Percentiles rank a stretch among this genome's conserved stretches.
phyloP scores from a whole-genome alignment of 2,797 vertebrate species.

The Synaphobranchus kaupii region DNA sequence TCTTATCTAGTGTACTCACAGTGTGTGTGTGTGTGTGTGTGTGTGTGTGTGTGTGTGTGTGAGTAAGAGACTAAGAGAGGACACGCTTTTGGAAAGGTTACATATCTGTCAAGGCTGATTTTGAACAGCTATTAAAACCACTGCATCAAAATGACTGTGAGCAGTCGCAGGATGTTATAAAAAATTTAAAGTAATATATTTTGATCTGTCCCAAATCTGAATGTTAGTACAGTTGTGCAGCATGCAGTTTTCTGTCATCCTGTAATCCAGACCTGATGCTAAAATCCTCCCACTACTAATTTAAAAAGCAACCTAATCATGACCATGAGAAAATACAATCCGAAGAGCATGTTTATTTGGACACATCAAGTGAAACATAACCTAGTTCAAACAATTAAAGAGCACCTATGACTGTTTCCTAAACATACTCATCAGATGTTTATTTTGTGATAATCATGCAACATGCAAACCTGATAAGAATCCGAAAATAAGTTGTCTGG shows the following conservation, averaged over 20 bases:
- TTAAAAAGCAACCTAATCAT: conserved; percentile 8
- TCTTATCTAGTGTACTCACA: no score
- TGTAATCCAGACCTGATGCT: conserved; percentile 31
- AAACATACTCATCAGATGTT: background rate
- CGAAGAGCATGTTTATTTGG: background rate
- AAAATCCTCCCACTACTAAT: conserved; percentile 26
- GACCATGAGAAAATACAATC: background rate
- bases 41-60: conserved; percentile 25
- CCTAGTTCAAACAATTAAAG: background rate
- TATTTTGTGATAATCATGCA: background rate
- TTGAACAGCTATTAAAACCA: conserved; percentile 15
- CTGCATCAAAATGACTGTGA: conserved; percentile 1
- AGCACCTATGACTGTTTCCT: background rate
- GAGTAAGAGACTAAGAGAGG: background rate
- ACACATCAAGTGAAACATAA: background rate
- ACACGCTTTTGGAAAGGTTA: background rate
- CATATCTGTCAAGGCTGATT: background rate
- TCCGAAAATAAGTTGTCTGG: background rate
- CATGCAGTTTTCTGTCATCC: conserved; percentile 43
- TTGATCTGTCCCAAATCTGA: conserved; percentile 31
- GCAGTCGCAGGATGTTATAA: background rate
- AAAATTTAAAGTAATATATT: background rate
- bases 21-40: conserved; percentile 25
- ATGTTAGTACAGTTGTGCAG: conserved; percentile 30
- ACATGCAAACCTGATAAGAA: background rate